These are phyloP conservation scores for Sepiola atlantica DNA, from an alignment of 2,888 invertebrate genomes.

Conservation along the genomic window DNA sequence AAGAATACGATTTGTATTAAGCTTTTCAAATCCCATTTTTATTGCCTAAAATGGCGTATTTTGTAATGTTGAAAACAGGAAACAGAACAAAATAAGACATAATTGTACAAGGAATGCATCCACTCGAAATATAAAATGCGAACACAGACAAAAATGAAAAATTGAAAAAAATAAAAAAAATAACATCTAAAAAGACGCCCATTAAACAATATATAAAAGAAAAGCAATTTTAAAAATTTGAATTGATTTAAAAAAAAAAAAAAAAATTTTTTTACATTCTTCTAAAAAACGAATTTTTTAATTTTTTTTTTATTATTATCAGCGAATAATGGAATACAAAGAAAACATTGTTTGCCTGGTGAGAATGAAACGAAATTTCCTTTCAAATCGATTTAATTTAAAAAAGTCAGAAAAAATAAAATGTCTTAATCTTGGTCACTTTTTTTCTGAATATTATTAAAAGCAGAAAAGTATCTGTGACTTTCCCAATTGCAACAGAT, in stretches of 20 bases:
- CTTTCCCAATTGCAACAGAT: background rate
- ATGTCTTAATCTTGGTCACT: background rate
- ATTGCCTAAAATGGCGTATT: background rate
- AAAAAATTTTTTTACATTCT: background rate
- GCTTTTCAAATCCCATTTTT: constrained; percentile 18
- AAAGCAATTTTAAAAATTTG: no score
- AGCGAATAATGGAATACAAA: background rate
- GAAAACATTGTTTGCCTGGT: constrained; percentile 32
- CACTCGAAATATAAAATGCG: background rate
- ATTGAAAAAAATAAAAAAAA: background rate
- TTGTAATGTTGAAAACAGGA: background rate
- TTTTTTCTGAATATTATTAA: background rate
- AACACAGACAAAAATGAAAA: background rate
- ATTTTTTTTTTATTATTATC: no score
- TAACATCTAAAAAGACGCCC: background rate
- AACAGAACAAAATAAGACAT: background rate
- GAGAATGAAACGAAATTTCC: constrained; percentile 15
- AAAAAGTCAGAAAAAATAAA: background rate
- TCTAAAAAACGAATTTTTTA: no score
- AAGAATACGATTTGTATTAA: background rate
- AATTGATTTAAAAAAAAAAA: background rate
- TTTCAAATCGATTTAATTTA: background rate
- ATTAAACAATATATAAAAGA: background rate
- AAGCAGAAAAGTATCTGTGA: background rate
- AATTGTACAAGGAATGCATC: background rate